A percentile compares a stretch with the other conserved stretches of the same genome.
Conservation (phyloP, 2,797 vertebrate species). For the Enteromius fasciolatus region DNA sequence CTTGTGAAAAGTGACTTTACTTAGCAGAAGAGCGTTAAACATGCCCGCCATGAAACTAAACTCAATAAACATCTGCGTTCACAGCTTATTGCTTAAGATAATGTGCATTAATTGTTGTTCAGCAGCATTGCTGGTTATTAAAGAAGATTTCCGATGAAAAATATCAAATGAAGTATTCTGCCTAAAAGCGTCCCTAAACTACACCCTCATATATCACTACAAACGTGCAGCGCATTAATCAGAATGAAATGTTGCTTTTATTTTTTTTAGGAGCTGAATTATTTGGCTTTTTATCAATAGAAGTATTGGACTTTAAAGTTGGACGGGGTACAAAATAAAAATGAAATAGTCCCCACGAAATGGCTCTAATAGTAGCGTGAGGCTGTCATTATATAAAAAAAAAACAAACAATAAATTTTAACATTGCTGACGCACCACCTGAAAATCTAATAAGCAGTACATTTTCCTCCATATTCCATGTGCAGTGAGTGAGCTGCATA, state of each 20-base stretch:
- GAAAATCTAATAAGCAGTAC: conserved; percentile 63
- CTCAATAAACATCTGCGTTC: conserved; percentile 1
- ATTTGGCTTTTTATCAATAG: conserved; percentile 69
- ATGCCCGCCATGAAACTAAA: background rate
- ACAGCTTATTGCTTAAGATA: conserved; percentile 13
- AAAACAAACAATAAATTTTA: conserved; percentile 56
- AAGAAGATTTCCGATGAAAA: background rate
- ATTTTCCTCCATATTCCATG: conserved; percentile 71
- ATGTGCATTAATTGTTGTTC: conserved; percentile 8
- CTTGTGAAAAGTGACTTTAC: conserved; percentile 51
- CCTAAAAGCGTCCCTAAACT: conserved; percentile 18
- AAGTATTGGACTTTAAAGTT: conserved; percentile 56
- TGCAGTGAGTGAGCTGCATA: conserved; percentile 35
- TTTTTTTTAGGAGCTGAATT: conserved; percentile 46
- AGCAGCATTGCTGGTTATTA: background rate
- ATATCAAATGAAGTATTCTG: background rate
- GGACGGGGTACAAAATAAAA: conserved; percentile 58
- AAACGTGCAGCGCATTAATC: conserved; percentile 35
- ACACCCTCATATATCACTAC: background rate
- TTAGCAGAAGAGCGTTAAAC: conserved; percentile 27
- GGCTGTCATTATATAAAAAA: conserved; percentile 50
- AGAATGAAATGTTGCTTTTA: conserved; percentile 44
- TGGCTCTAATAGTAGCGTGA: conserved; percentile 55
- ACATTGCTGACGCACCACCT: conserved; percentile 64
- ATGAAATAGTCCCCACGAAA: conserved; percentile 51